Evolutionary conservation across 2,797 vertebrate genomes (phyloP).

Genomic region (Caiman crocodilus): DNA sequence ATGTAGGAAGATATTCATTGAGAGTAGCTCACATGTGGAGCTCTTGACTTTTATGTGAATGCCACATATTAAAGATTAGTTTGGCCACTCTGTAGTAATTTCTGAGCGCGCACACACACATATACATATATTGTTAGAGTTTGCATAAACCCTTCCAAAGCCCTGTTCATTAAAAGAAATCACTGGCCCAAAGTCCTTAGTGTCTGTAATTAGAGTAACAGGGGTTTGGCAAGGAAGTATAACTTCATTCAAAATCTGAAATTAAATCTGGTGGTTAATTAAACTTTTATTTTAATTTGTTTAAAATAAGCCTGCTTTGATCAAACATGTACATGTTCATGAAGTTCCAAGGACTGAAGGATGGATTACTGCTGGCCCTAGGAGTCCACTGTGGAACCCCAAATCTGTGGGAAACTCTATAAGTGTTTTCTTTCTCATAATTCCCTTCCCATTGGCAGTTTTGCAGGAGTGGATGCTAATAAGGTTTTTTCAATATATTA

Average conservation of each 20-base stretch:
- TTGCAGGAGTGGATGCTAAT: background rate
- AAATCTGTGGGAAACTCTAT: background rate
- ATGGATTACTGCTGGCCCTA: background rate
- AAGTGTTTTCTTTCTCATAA: background rate
- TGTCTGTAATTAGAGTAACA: background rate
- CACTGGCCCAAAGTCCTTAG: constrained; percentile 2
- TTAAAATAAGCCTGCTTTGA: background rate
- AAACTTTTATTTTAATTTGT: background rate
- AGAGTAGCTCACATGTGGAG: constrained; percentile 27
- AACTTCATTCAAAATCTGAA: constrained; percentile 7
- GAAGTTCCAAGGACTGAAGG: background rate
- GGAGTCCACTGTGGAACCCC: background rate
- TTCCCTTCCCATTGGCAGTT: background rate
- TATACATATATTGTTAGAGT: background rate
- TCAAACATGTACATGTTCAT: background rate
- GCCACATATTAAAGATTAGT: background rate
- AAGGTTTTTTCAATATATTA: background rate
- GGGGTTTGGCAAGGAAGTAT: constrained; percentile 1
- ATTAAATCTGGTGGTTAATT: background rate
- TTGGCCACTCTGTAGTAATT: background rate
- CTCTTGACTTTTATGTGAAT: background rate
- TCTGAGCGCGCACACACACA: background rate
- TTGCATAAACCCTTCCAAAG: background rate
- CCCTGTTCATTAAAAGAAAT: background rate
- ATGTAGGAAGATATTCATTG: constrained; percentile 29